A percentile compares a stretch with the other conserved stretches of the same genome.
Conservation (phyloP, 2,797 vertebrate species). For the Amblyraja radiata region DNA sequence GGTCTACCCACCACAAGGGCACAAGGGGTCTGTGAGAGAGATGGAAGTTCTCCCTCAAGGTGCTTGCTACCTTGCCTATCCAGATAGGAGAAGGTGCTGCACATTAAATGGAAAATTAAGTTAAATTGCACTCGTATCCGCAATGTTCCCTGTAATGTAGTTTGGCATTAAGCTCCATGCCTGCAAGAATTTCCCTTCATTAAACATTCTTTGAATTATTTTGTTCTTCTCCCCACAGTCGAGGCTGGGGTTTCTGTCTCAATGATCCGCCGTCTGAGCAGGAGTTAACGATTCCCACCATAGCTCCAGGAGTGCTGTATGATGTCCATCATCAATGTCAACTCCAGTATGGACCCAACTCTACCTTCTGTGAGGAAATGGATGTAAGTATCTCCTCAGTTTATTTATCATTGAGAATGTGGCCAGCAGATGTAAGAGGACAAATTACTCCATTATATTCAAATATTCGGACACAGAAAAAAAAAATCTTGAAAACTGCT, state of each 20-base stretch:
- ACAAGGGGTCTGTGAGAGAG: neutral
- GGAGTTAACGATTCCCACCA: slow-evolving; percentile 73
- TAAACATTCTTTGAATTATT: slow-evolving; percentile 29
- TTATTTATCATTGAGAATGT: neutral
- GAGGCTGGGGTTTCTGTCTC: slow-evolving; percentile 92
- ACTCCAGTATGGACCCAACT: slow-evolving; percentile 87
- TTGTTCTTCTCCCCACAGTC: slow-evolving; percentile 57
- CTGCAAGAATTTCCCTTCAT: neutral
- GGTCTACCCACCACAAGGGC: neutral
- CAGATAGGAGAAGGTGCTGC: neutral
- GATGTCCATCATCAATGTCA: slow-evolving; percentile 92
- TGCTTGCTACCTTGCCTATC: neutral
- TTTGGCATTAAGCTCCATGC: neutral
- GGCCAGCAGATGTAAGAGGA: neutral
- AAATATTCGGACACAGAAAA: neutral
- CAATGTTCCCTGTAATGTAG: neutral
- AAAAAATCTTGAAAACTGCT: neutral
- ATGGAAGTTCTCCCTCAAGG: neutral
- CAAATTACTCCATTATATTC: neutral
- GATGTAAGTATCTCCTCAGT: slow-evolving; percentile 67
- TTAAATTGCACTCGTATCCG: neutral
- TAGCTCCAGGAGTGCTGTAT: slow-evolving; percentile 84
- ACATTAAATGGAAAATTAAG: neutral
- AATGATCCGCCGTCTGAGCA: slow-evolving; percentile 86
- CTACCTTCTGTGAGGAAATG: slow-evolving; percentile 85